Evolutionary conservation across 2,113 vertebrate genomes (phyloP).

Genomic region (Drymodes brunneopygia): DNA sequence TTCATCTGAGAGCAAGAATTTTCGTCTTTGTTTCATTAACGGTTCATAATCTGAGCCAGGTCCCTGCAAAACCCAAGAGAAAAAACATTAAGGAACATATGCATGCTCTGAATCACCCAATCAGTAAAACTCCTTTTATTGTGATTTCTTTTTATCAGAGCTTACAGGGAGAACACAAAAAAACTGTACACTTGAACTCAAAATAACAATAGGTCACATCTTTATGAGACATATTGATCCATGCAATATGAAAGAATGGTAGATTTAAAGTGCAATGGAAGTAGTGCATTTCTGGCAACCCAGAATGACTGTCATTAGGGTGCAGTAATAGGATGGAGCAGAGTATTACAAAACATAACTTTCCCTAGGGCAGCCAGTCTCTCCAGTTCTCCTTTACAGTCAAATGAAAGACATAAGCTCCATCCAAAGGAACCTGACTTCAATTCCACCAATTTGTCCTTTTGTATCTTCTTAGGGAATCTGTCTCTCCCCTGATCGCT

Average conservation of each 20-base stretch:
- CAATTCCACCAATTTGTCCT: background rate
- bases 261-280: background rate
- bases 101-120: background rate
- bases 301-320: background rate
- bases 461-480: background rate
- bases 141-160: background rate
- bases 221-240: background rate
- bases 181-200: background rate
- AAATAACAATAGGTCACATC: background rate
- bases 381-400: background rate
- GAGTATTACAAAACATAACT: background rate
- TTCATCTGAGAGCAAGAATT: slow-evolving; percentile 64
- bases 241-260: background rate
- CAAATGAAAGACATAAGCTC: background rate
- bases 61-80: slow-evolving; percentile 50
- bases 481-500: accelerated
- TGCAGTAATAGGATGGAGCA: background rate
- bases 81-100: background rate
- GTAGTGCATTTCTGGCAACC: background rate
- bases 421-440: background rate
- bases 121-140: background rate
- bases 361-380: background rate
- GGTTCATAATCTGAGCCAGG: slow-evolving; percentile 65
- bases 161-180: background rate
- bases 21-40: slow-evolving; percentile 60